phyloP scores from a whole-genome alignment of 2,797 vertebrate species.

The Gephyroberyx darwinii region DNA sequence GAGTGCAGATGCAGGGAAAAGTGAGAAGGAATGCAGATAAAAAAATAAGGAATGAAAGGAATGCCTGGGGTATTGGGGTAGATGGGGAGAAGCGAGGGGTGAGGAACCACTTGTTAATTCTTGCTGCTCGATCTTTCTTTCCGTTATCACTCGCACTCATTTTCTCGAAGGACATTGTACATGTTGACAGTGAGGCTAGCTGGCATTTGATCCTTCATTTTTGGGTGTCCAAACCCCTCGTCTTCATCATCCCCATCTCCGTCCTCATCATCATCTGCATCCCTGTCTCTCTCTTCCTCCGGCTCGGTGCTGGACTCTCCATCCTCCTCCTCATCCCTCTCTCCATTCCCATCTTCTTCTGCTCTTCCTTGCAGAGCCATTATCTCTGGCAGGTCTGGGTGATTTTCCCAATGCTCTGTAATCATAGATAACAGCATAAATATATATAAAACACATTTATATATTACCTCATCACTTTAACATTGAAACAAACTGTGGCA shows the following conservation, averaged over 20 bases:
- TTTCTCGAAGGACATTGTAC: constrained; percentile 81
- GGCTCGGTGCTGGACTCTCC: constrained; percentile 89
- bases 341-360: constrained; percentile 66
- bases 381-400: constrained; percentile 85
- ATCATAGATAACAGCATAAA: constrained; percentile 29
- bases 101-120: constrained; percentile 11
- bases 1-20: constrained; percentile 32
- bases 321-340: constrained; percentile 78
- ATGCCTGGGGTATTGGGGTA: constrained; percentile 14
- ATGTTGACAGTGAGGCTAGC: constrained; percentile 79
- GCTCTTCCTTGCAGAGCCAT: constrained; percentile 82
- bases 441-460: constrained; percentile 8
- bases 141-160: constrained; percentile 79
- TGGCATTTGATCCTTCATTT: constrained; percentile 44
- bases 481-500: constrained; percentile 8
- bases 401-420: constrained; percentile 88
- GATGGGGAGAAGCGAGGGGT: constrained; percentile 12
- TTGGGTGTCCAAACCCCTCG: constrained; percentile 62
- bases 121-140: background rate
- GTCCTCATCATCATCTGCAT: constrained; percentile 87
- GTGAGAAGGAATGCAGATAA: constrained; percentile 55
- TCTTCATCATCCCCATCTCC: constrained; percentile 82
- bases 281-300: constrained; percentile 87
- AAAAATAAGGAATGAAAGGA: constrained; percentile 38
- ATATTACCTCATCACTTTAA: background rate